Evolutionary conservation across 2,797 vertebrate species (phyloP).

Genomic region (Enteromius treurensis): DNA sequence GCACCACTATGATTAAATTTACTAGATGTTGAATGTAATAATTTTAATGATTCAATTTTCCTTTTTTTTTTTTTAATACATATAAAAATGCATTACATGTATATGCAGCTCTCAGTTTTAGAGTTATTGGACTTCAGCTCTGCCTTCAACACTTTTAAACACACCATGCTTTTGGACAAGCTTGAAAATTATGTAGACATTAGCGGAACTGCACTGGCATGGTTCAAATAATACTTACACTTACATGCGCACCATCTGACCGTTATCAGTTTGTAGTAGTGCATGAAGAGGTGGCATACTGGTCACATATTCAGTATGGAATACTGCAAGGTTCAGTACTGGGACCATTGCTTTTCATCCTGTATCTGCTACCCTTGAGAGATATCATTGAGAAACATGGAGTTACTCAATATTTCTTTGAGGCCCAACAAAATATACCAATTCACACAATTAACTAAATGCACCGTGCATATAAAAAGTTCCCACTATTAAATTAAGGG

Average conservation of each 20-base stretch:
- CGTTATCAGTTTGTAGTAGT: neutral
- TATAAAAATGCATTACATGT: neutral
- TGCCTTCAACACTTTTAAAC: no score
- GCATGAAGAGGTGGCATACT: neutral
- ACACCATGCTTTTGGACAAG: no score
- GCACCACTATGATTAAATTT: no score
- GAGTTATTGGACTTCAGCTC: no score
- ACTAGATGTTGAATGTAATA: neutral
- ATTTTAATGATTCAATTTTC: neutral
- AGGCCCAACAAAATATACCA: no score
- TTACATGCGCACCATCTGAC: neutral
- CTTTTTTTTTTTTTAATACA: neutral
- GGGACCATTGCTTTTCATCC: neutral
- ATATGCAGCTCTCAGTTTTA: no score
- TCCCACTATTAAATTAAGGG: no score
- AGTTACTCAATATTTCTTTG: no score
- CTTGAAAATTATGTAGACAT: neutral
- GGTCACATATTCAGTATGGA: neutral
- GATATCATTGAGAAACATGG: neutral
- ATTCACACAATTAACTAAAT: no score
- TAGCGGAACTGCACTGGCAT: neutral
- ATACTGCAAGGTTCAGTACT: neutral
- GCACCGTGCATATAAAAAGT: no score
- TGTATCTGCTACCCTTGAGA: neutral
- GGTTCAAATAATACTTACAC: no score